phyloP scores from a whole-genome alignment of 2,113 vertebrate species.

The Meles meles region DNA sequence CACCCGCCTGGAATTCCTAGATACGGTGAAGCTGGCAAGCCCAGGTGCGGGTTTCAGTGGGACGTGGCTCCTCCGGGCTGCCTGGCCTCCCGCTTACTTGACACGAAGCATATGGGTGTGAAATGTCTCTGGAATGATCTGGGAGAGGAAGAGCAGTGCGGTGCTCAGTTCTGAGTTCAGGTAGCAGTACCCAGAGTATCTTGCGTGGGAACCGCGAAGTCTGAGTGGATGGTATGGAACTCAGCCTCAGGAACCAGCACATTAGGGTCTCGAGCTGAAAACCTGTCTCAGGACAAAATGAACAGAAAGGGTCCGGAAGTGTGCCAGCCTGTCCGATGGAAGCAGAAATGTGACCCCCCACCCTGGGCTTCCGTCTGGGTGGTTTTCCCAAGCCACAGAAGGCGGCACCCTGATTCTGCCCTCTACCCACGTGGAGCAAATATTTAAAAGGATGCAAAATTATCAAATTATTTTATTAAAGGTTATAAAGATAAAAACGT shows the following conservation, averaged over 20 bases:
- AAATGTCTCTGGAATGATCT: not conserved
- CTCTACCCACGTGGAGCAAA: not conserved
- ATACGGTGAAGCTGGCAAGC: not conserved
- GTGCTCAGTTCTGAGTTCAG: not conserved
- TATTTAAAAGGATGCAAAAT: not conserved
- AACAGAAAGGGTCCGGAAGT: not conserved
- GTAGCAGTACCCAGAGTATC: not conserved
- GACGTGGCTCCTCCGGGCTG: too few relatives aligned
- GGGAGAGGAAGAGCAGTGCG: not conserved
- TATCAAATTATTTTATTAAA: not conserved
- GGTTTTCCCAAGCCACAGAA: not conserved
- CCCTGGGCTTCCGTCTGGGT: not conserved
- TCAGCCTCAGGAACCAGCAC: not conserved
- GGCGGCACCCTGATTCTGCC: not conserved
- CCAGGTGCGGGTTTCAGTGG: too few relatives aligned
- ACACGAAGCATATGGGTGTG: not conserved
- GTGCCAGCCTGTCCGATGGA: not conserved
- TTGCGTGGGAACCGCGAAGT: not conserved
- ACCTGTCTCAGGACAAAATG: not conserved
- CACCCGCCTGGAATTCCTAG: not conserved
- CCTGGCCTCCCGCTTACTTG: not conserved
- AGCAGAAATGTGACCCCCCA: not conserved
- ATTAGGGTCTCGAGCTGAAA: not conserved
- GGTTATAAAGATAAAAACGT: not conserved
- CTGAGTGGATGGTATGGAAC: not conserved